These are phyloP conservation scores for Malurus elegans DNA, from an alignment of 2,113 vertebrate genomes.

Conservation along the genomic window DNA sequence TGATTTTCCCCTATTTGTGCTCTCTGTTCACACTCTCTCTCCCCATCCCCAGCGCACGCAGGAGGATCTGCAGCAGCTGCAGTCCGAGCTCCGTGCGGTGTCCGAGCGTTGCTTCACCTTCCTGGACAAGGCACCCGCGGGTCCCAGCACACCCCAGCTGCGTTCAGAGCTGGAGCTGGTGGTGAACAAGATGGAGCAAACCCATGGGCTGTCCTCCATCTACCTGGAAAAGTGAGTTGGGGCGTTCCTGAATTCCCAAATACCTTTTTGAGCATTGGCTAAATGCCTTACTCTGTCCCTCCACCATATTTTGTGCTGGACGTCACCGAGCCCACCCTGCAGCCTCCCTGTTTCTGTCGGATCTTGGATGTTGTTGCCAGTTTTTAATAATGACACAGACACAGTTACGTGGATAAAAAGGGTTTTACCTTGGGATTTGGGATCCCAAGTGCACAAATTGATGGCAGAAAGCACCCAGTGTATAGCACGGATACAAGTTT, in stretches of 20 bases:
- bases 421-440: no score
- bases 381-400: no score
- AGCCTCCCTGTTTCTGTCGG: not conserved
- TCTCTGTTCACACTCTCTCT: not conserved
- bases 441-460: no score
- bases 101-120: conserved; percentile 84
- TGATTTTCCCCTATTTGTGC: not conserved
- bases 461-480: no score
- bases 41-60: conserved; percentile 71
- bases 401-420: no score
- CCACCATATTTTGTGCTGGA: accelerated
- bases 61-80: conserved; percentile 81
- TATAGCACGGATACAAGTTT: no score
- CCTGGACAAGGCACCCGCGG: conserved; percentile 84
- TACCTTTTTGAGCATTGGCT: not conserved
- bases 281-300: not conserved
- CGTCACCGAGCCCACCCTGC: not conserved
- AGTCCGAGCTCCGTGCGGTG: conserved; percentile 75
- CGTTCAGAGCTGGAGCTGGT: conserved; percentile 85
- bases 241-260: not conserved
- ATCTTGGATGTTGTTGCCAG: accelerated
- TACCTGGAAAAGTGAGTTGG: conserved; percentile 89
- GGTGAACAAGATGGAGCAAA: conserved; percentile 84
- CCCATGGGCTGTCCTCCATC: conserved; percentile 83
- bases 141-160: conserved; percentile 79